phyloP scores from a whole-genome alignment of 2,888 invertebrate species.

The Acronicta alni region DNA sequence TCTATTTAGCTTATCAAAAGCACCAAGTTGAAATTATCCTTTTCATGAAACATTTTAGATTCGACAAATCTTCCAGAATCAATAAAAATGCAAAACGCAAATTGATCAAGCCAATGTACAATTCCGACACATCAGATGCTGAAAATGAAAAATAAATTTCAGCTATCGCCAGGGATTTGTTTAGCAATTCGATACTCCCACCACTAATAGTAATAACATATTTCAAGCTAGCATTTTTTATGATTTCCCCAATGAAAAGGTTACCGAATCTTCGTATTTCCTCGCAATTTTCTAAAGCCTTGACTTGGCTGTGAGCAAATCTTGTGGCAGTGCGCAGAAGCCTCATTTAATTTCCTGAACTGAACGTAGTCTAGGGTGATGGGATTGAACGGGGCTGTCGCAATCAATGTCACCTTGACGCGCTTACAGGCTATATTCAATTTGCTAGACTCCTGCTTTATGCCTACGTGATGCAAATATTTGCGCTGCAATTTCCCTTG shows the following conservation, averaged over 20 bases:
- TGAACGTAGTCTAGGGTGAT: neutral
- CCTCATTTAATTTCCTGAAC: constrained; percentile 1
- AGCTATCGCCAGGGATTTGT: too few relatives aligned
- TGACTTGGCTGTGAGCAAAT: neutral
- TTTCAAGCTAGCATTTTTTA: neutral
- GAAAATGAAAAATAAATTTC: too few relatives aligned
- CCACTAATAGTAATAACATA: constrained; percentile 1
- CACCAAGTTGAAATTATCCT: too few relatives aligned
- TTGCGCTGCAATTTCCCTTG: too few relatives aligned
- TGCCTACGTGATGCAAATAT: neutral
- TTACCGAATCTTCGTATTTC: constrained; percentile 7
- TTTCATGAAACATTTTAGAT: too few relatives aligned
- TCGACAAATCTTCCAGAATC: too few relatives aligned
- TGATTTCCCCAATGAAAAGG: constrained; percentile 1
- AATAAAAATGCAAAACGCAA: too few relatives aligned
- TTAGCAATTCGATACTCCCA: neutral
- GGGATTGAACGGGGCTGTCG: neutral
- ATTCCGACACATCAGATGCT: too few relatives aligned
- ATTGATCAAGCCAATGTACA: too few relatives aligned
- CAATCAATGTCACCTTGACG: neutral
- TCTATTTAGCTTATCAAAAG: too few relatives aligned
- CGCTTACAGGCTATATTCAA: neutral
- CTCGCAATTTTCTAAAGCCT: neutral
- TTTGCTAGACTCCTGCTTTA: neutral
- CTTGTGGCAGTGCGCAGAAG: neutral